phyloP scores from a whole-genome alignment of 2,113 vertebrate genomes.

The Mesitornis unicolor region DNA sequence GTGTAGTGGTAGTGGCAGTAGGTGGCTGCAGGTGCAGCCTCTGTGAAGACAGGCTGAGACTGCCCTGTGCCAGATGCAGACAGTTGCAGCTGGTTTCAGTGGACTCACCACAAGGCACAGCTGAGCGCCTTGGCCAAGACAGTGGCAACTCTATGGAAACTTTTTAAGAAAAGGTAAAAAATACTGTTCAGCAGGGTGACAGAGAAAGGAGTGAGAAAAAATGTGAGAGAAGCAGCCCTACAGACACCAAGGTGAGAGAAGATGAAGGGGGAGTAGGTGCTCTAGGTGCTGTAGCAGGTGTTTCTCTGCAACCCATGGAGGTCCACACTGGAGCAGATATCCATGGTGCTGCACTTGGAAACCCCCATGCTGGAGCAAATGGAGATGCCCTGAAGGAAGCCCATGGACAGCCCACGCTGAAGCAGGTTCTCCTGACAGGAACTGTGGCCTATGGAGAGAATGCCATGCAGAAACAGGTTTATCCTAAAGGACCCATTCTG shows the following conservation, averaged over 20 bases:
- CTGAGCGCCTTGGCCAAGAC: too few species aligned
- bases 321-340: background rate
- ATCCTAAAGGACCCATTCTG: background rate
- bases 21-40: background rate
- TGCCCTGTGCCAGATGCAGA: accelerated
- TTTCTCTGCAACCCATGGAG: background rate
- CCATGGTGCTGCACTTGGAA: background rate
- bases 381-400: background rate
- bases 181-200: background rate
- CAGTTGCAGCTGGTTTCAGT: accelerated
- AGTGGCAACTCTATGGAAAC: background rate
- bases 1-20: background rate
- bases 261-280: background rate
- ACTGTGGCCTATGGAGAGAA: background rate
- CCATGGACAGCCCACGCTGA: background rate
- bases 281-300: background rate
- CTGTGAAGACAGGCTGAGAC: background rate
- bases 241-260: background rate
- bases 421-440: background rate
- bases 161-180: background rate
- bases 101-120: accelerated
- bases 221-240: background rate
- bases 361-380: background rate
- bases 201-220: background rate
- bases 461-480: background rate